These are phyloP conservation scores for Euthynnus affinis DNA, from an alignment of 2,797 vertebrate species.

Conservation along the genomic window DNA sequence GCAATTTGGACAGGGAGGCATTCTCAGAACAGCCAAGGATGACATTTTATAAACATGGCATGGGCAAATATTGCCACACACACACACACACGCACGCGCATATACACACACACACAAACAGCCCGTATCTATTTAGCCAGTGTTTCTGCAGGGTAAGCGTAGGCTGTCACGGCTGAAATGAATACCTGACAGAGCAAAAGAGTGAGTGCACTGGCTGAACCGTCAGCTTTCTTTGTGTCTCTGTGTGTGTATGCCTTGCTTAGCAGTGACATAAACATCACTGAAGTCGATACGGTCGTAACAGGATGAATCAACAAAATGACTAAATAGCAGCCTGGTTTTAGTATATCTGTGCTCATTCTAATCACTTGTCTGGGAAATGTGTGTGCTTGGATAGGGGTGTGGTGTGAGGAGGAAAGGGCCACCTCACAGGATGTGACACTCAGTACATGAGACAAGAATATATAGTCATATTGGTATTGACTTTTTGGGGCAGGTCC, in stretches of 20 bases:
- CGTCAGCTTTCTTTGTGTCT: slow-evolving; percentile 70
- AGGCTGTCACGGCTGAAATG: slow-evolving; percentile 78
- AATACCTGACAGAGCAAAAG: slow-evolving; percentile 81
- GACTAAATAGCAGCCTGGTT: slow-evolving; percentile 41
- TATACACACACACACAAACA: slow-evolving; percentile 35
- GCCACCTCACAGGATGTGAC: slow-evolving; percentile 18
- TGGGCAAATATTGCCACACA: slow-evolving; percentile 52
- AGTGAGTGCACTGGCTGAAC: slow-evolving; percentile 70
- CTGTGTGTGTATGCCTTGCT: slow-evolving; percentile 43
- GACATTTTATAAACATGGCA: slow-evolving; percentile 58
- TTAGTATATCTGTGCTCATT: slow-evolving; percentile 53
- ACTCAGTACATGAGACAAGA: slow-evolving; percentile 1
- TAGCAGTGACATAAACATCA: slow-evolving; percentile 62
- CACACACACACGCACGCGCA: slow-evolving; percentile 3
- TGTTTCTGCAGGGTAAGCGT: slow-evolving; percentile 75
- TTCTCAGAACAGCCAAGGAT: slow-evolving; percentile 51
- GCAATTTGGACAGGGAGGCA: slow-evolving; percentile 51
- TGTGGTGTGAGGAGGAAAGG: slow-evolving; percentile 7
- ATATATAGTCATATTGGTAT: not conserved
- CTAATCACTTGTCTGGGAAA: slow-evolving; percentile 39
- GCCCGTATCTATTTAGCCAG: slow-evolving; percentile 71
- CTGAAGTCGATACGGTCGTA: slow-evolving; percentile 29
- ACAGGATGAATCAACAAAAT: slow-evolving; percentile 61
- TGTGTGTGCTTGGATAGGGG: not conserved
- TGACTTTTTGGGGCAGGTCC: not conserved